Percentiles rank a stretch among this genome's conserved stretches.
These are phyloP conservation scores for Scatophagus argus DNA, from an alignment of 2,113 vertebrate species.

Conservation along the genomic window DNA sequence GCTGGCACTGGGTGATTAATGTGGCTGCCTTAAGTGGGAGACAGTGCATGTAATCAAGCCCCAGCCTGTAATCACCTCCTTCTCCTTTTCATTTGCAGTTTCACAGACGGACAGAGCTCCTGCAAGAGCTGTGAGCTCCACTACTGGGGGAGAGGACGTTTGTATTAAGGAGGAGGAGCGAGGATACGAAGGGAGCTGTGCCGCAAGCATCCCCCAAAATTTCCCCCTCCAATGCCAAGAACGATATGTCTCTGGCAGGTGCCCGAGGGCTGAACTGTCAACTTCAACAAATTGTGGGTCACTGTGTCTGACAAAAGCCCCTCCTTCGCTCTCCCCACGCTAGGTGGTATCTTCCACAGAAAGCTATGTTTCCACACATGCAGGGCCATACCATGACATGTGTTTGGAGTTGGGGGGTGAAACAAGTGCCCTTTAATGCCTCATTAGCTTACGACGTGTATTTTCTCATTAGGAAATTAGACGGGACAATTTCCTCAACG, in stretches of 20 bases:
- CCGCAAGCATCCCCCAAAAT: constrained; percentile 57
- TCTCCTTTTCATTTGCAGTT: constrained; percentile 77
- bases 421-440: constrained; percentile 63
- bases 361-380: constrained; percentile 19
- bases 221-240: constrained; percentile 52
- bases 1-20: constrained; percentile 74
- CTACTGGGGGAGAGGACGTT: constrained; percentile 6
- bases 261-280: constrained; percentile 71
- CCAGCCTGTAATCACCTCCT: constrained; percentile 77
- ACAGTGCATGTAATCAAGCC: constrained; percentile 80
- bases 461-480: constrained; percentile 63
- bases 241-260: constrained; percentile 61
- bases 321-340: constrained; percentile 10
- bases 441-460: constrained; percentile 66
- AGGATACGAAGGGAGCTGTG: constrained; percentile 6
- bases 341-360: constrained; percentile 32
- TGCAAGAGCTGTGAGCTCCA: constrained; percentile 50
- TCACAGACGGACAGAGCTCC: constrained; percentile 62
- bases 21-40: constrained; percentile 72
- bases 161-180: neutral
- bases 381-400: constrained; percentile 29
- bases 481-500: constrained; percentile 37
- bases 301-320: constrained; percentile 41
- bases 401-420: neutral
- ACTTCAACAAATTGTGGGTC: constrained; percentile 70